Percentiles rank a stretch among this genome's conserved stretches.
These are phyloP conservation scores for Zele albiditarsus DNA, from an alignment of 2,888 invertebrate species.

Conservation along the genomic window DNA sequence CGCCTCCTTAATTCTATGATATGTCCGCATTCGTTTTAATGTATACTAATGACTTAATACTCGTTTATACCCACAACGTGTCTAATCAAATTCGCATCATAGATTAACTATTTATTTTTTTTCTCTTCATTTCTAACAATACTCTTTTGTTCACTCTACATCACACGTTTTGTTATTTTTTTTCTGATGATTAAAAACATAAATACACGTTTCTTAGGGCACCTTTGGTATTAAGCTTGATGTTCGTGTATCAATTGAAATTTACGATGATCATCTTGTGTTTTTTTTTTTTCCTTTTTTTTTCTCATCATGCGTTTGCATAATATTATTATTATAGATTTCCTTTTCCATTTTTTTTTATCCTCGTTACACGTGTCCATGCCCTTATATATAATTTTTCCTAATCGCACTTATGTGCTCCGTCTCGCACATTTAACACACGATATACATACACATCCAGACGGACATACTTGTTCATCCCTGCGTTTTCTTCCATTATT, in stretches of 20 bases:
- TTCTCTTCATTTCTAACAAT: slow-evolving; percentile 24
- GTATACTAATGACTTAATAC: slow-evolving; percentile 50
- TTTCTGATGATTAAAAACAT: slow-evolving; percentile 73
- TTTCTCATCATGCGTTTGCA: slow-evolving; percentile 41
- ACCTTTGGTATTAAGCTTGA: slow-evolving; percentile 91
- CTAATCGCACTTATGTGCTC: slow-evolving; percentile 15
- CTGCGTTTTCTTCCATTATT: not conserved
- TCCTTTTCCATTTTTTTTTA: slow-evolving; percentile 2
- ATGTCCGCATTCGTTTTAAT: slow-evolving; percentile 70
- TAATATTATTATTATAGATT: slow-evolving; percentile 23
- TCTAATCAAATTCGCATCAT: slow-evolving; percentile 47
- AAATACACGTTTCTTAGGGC: slow-evolving; percentile 81
- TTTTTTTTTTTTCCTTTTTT: slow-evolving; percentile 48
- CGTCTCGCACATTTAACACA: not conserved
- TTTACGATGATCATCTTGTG: slow-evolving; percentile 51
- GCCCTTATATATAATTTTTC: not conserved
- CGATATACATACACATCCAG: not conserved
- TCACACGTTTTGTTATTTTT: slow-evolving; percentile 36
- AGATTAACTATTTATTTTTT: slow-evolving; percentile 21
- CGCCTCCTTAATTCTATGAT: slow-evolving; percentile 68
- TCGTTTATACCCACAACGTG: slow-evolving; percentile 32
- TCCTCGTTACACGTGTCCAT: not conserved
- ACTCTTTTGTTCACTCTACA: slow-evolving; percentile 27
- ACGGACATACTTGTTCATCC: not conserved
- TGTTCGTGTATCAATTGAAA: slow-evolving; percentile 70